Evolutionary conservation across 2,113 vertebrate species (phyloP), one percentile per base, ranked within the genome.

Genomic region (Trichomycterus rosablanca): DNA sequence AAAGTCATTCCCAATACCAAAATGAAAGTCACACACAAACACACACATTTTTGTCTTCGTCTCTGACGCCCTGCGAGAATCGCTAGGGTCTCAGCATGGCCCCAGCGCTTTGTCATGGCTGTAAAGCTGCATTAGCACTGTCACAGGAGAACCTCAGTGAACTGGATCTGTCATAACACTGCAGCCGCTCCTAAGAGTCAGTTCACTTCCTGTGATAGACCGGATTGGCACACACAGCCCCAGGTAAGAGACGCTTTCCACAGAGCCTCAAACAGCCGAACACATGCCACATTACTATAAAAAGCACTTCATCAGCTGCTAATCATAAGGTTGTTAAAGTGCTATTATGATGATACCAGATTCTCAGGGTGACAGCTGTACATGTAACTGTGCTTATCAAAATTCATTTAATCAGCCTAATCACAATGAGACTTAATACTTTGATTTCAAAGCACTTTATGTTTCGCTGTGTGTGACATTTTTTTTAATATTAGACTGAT

Each of bases 121-220:
- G 55, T 12, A 48, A 39, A 40, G 48, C 54, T 59, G 65, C 19
- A 45, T 59, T 61, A 55, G 48, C 10, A 26, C 15, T 40, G 32
- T 42, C 64, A 48, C 40, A 53, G 49, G 70, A 66, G 49, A 72
- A 34, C 24, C 50, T 65, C 24, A 50, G 37, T 49, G 55, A 73
- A 66, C 66, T 63, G 46, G 51, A 73, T 69, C 49, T 73, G 71
- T 73, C 61, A 55, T 53, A 24, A 34, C 40, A 30, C 26, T 59
- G 55, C 55, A 22, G 50, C 66, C 60, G 35, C n/a, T 54, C 39
- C 59, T 19, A 24, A 57, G 35, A 48, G 22, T 16, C 24, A 7
- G 11, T 14, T 14, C 7, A 30, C 11, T 11, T 24, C 60, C 49
- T 65, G 42, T 16, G 48, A 49, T 34, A 61, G 44, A 16, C 34